phyloP scores from a whole-genome alignment of 92 coral and sea anemone genomes.

The Micromussa lordhowensis region DNA sequence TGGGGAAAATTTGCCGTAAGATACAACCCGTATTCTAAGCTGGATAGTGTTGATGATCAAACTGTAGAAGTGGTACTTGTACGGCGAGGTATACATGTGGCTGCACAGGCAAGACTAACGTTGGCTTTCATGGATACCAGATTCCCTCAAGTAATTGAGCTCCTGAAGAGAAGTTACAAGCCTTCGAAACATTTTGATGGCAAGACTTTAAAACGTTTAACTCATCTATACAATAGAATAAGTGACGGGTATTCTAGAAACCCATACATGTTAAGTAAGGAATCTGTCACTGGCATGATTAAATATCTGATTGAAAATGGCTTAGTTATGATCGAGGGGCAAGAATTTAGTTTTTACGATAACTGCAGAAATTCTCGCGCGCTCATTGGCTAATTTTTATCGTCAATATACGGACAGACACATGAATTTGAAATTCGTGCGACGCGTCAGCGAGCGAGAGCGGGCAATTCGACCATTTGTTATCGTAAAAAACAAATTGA shows the following conservation, averaged over 20 bases:
- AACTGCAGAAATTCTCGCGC: no score
- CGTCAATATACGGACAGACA: no score
- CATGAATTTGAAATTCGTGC: no score
- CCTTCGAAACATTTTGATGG: constrained; percentile 4
- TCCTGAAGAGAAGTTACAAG: constrained; percentile 3
- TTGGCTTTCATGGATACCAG: neutral
- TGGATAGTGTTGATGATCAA: neutral
- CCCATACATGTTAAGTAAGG: constrained; percentile 9
- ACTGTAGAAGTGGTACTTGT: constrained; percentile 10
- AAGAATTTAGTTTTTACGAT: no score
- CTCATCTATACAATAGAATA: neutral
- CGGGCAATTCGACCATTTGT: no score
- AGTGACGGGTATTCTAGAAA: neutral
- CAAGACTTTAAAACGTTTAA: neutral
- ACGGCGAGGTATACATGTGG: neutral
- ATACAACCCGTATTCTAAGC: constrained; percentile 3
- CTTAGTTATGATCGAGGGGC: neutral
- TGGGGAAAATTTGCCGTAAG: constrained; percentile 8
- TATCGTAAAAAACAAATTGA: no score
- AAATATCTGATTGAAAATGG: neutral
- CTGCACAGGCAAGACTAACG: neutral
- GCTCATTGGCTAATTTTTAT: no score
- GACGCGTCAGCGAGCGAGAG: no score
- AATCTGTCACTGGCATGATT: neutral
- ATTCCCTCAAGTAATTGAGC: neutral